Conservation (phyloP, 2,113 vertebrate genomes). For the Apteryx mantelli region DNA sequence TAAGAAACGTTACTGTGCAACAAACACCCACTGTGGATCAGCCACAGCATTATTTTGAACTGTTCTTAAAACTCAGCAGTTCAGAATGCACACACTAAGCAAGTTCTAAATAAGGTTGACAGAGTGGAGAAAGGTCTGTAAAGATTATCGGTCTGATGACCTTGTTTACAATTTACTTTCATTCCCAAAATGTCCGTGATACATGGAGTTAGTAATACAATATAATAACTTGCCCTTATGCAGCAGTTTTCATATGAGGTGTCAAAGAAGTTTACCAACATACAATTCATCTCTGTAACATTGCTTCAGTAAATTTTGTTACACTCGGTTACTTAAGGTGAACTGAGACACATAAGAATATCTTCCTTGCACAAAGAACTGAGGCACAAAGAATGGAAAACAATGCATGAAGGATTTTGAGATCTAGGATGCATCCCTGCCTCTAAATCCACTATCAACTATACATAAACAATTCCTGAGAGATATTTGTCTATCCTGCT, state of each 20-base stretch:
- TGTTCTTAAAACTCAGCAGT: constrained; percentile 28
- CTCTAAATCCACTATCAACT: not conserved
- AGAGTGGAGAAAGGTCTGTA: constrained; percentile 40
- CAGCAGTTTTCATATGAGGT: constrained; percentile 30
- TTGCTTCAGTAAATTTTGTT: constrained; percentile 15
- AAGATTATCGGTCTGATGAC: constrained; percentile 40
- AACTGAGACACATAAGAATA: not conserved
- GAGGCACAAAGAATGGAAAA: not conserved
- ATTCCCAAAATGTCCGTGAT: not conserved
- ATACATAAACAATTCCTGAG: not conserved
- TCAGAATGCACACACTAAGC: not conserved
- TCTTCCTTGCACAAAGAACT: not conserved
- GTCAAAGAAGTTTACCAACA: constrained; percentile 44
- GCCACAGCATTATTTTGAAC: not conserved
- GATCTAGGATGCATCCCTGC: not conserved
- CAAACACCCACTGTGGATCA: not conserved
- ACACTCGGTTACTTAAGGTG: not conserved
- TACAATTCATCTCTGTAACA: constrained; percentile 7
- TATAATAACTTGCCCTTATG: constrained; percentile 17
- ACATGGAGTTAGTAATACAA: not conserved
- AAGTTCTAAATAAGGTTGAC: constrained; percentile 30
- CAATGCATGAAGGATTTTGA: not conserved
- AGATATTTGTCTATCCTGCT: not conserved
- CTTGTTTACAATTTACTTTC: constrained; percentile 56
- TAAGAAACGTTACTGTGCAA: not conserved